Evolutionary conservation across 1,140 invertebrate genomes (phyloP).

Genomic region (Brachionus manjavacas): DNA sequence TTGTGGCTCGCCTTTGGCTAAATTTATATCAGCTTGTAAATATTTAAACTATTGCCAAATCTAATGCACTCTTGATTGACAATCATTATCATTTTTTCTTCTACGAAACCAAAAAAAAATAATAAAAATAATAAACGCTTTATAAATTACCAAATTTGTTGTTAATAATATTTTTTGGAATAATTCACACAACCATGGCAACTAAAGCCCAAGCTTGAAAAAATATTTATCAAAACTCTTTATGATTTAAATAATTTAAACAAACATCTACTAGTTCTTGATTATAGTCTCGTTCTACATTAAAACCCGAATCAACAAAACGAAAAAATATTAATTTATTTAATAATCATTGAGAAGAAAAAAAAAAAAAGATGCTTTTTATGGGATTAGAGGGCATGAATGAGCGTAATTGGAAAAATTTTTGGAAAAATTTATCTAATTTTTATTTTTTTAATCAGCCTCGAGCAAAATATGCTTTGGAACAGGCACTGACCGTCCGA

Average conservation of each 20-base stretch:
- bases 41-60: neutral
- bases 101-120: too few relatives aligned
- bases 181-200: conserved; percentile 39
- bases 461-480: conserved; percentile 34
- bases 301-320: neutral
- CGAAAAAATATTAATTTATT: neutral
- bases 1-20: neutral
- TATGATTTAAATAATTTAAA: neutral
- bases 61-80: neutral
- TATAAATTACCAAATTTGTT: neutral
- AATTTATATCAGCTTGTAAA: neutral
- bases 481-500: neutral
- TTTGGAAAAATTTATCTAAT: neutral
- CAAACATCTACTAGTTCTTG: conserved; percentile 31
- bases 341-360: neutral
- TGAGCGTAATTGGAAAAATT: neutral
- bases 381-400: conserved; percentile 38
- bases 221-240: neutral
- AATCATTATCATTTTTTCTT: neutral
- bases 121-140: neutral
- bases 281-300: neutral
- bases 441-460: neutral
- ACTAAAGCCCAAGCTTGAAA: conserved; percentile 7
- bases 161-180: neutral
- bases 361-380: conserved; percentile 27